Conservation (phyloP, 2,888 invertebrate species). For the Parascotia fuliginaria region DNA sequence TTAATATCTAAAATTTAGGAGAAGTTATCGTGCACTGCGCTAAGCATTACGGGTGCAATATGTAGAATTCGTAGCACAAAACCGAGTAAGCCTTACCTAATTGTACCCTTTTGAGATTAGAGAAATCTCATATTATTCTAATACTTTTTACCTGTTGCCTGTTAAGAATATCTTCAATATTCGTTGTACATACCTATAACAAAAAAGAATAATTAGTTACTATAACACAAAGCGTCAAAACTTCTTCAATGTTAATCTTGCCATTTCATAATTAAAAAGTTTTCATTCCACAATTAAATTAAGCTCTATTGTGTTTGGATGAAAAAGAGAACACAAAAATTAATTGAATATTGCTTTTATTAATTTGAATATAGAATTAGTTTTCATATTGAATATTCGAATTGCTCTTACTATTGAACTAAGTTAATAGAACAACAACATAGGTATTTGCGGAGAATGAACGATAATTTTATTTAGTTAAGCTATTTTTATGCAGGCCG, state of each 20-base stretch:
- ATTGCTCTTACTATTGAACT: too few species aligned
- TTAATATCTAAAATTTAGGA: slow-evolving; percentile 50
- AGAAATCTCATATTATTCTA: slow-evolving; percentile 2
- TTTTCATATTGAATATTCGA: too few species aligned
- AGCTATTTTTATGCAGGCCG: too few species aligned
- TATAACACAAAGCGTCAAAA: slow-evolving; percentile 13
- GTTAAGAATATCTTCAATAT: slow-evolving; percentile 7
- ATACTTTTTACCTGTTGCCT: slow-evolving; percentile 13
- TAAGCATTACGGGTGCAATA: slow-evolving; percentile 42
- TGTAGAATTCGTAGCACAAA: slow-evolving; percentile 43
- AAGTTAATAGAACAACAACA: too few species aligned
- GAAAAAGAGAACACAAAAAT: background rate
- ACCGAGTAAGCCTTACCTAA: slow-evolving; percentile 44
- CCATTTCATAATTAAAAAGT: background rate
- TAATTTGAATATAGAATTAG: background rate
- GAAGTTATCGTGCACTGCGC: slow-evolving; percentile 45
- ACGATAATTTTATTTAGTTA: too few species aligned
- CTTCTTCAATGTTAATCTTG: background rate
- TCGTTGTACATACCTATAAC: slow-evolving; percentile 45
- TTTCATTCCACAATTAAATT: background rate
- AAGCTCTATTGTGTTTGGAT: background rate
- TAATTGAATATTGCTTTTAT: background rate
- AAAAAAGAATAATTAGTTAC: slow-evolving; percentile 19
- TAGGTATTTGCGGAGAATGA: too few species aligned
- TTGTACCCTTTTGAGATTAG: slow-evolving; percentile 31